Conservation (phyloP, 2,888 invertebrate species). For the Phania funesta region DNA sequence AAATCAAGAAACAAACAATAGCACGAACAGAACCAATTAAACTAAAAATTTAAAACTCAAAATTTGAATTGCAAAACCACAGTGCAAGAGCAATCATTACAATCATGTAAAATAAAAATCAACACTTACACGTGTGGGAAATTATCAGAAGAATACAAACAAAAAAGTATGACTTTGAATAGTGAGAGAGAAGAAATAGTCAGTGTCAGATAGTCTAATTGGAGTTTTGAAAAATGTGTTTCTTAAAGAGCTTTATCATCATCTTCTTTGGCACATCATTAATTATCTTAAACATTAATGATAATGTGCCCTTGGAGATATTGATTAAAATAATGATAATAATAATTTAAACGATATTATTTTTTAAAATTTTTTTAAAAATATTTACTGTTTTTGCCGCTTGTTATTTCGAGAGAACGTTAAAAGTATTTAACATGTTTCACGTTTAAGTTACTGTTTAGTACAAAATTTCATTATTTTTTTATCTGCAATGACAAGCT, state of each 20-base stretch:
- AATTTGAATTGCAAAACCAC: constrained; percentile 39
- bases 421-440: constrained; percentile 4
- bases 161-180: background rate
- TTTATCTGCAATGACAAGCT: constrained; percentile 39
- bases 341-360: background rate
- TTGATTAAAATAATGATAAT: background rate
- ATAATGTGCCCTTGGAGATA: constrained; percentile 1
- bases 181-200: background rate
- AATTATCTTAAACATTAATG: constrained; percentile 16
- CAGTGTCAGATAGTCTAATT: background rate
- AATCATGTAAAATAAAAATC: background rate
- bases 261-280: constrained; percentile 33
- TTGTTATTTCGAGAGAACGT: background rate
- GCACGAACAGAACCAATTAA: background rate
- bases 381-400: background rate
- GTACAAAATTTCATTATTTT: background rate
- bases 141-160: too few species aligned
- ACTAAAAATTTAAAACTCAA: background rate
- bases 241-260: background rate
- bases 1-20: background rate
- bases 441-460: constrained; percentile 26
- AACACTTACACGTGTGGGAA: too few species aligned
- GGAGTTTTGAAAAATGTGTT: background rate
- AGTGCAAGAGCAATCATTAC: constrained; percentile 5
- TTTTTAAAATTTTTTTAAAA: background rate